Evolutionary conservation across 2,113 vertebrate genomes (phyloP), one percentile per base, ranked within the genome.

Genomic region (Colius striatus): DNA sequence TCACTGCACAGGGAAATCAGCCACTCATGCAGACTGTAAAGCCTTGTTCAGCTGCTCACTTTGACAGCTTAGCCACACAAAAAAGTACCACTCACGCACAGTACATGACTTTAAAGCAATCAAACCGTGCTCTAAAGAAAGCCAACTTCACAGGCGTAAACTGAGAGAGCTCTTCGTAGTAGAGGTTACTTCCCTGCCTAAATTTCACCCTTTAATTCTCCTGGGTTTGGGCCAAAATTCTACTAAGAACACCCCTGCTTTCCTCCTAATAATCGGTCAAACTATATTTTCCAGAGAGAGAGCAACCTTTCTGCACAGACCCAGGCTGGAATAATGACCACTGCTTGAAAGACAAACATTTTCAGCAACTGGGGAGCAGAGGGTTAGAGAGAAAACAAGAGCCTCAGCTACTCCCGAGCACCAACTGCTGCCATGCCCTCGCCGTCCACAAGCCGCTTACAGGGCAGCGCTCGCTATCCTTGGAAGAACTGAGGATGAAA

Each of bases 41-140:
- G 45, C 38, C 87, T 63, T 95, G 77, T 79, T 96, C 92, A 83
- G 82, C 78, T 73, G 38, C 75, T 94, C 72, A 17, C 38, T 70
- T 88, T 76, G 83, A 86, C 84, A 89, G 92, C 88, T 85, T 16
- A 76, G 78, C 70, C 86, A 90, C 87, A 48, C 41, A 78, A 86
- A 93, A 93, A 92, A 94, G 62, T 71, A 92, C 77, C 7, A 2
- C 34, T 47, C 43, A 62, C 1, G 0, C 61, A 84, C 30, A 67
- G 57, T 81, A 87, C 77, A 45, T 26, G 70, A 54, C 54, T 94
- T 85, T 82, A 70, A 61, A 96, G 83, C 68, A 87, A 94, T 90
- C 71, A 90, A 84, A 93, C 92, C 47, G 53, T 48, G 38, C 68
- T 94, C 85, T 86, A 66, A 90, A 81, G 41, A 84, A 95, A 95